Conservation (phyloP, 37 sponge, comb jelly and placozoan genomes). For the Halisarca cf. caerulea region DNA sequence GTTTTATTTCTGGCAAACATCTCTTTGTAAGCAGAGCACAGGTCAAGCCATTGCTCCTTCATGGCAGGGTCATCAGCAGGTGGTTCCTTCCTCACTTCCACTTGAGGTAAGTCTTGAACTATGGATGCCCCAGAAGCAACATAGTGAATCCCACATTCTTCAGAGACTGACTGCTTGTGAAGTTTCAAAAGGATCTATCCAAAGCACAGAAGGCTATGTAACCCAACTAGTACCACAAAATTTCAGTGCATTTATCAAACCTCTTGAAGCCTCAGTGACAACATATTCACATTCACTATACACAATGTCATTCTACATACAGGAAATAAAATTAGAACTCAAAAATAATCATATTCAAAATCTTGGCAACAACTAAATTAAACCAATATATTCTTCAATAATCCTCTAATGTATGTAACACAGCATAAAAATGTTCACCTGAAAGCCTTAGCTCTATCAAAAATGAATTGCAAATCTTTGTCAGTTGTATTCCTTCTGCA, state of each 20-base stretch:
- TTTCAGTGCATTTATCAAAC: too few species aligned
- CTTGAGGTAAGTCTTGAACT: slow-evolving; percentile 35
- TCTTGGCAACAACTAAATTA: too few species aligned
- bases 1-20: too few species aligned
- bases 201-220: too few species aligned
- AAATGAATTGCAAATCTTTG: slow-evolving; percentile 10
- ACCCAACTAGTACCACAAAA: too few species aligned
- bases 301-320: too few species aligned
- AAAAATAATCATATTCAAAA: too few species aligned
- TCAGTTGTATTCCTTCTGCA: not conserved
- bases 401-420: too few species aligned
- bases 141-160: slow-evolving; percentile 14
- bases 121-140: slow-evolving; percentile 28
- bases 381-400: too few species aligned
- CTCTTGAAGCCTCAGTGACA: slow-evolving; percentile 74
- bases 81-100: slow-evolving; percentile 5
- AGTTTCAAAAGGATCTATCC: not conserved
- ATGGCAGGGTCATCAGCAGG: not conserved
- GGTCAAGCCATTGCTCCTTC: too few species aligned
- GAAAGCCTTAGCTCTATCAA: not conserved
- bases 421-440: not conserved
- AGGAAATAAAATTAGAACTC: too few species aligned
- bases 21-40: too few species aligned
- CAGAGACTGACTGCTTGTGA: not conserved
- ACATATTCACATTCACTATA: slow-evolving; percentile 63